Evolutionary conservation across 2,113 vertebrate genomes (phyloP), one percentile per base, ranked within the genome.

Genomic region (Cyanoliseus patagonus): DNA sequence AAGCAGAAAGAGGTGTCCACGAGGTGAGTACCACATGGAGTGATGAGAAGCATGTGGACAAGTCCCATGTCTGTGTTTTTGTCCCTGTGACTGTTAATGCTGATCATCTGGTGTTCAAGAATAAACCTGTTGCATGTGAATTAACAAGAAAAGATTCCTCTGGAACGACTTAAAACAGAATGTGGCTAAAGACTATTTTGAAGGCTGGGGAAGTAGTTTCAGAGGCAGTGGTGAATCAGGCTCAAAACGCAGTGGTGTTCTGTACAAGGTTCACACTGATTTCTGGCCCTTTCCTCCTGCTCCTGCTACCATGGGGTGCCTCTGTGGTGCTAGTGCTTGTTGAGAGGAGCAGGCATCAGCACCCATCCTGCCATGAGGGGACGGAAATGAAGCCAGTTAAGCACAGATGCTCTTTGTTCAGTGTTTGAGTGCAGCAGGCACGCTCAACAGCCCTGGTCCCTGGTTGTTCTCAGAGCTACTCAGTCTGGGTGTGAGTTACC

Each of bases 11-110:
- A 82, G 27, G 11, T 16, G 13, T 15, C 69, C 35, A 23, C 7
- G 6, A 41, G 16, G 3, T 1, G 1, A 73, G 33, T 35, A 17
- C 7, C 22, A 6, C 7, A 0, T 42, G 55, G 24, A 52, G 13
- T 0, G 5, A 30, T 24, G 49, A 85, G 49, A 37, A 80, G 63
- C 0, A 17, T 53, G 31, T 5, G 49, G 19, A 10, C 13, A 61
- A 59, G 70, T 53, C 31, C 33, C 4, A 0, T 14, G 14, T 41
- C 59, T 73, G 39, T 11, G 13, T 18, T 64, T 91, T 51, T 62
- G 35, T 47, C 47, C 62, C 51, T n/a, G 9, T 18, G 22, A 22
- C 8, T 9, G 25, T 51, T 62, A 6, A 12, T 62, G 30, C 44
- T 82, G 44, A 30, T 33, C 77, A 31, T 24, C 63, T 76, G 72